A percentile compares a stretch with the other conserved stretches of the same genome.
These are phyloP conservation scores for Pimpla rufipes DNA, from an alignment of 2,888 invertebrate species.

Conservation along the genomic window DNA sequence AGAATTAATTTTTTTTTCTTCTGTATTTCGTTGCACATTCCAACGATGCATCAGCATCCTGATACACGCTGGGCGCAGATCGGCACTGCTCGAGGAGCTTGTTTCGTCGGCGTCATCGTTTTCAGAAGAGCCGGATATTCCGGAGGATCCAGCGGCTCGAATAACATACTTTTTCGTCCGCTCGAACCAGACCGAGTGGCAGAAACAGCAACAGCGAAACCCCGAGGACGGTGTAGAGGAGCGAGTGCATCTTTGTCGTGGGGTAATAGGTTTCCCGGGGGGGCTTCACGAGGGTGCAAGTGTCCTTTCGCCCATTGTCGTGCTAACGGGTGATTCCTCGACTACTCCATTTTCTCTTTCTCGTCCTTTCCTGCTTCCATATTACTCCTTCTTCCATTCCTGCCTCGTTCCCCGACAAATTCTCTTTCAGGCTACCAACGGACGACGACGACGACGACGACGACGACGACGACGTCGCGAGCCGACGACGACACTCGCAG, in stretches of 20 bases:
- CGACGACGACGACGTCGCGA: too few relatives aligned
- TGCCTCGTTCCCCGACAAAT: constrained; percentile 48
- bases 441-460: constrained; percentile 15
- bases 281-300: constrained; percentile 1
- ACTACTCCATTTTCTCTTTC: constrained; percentile 42
- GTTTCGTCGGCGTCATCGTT: constrained; percentile 11
- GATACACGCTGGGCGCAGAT: too few relatives aligned
- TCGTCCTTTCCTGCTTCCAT: constrained; percentile 11
- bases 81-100: background rate
- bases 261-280: constrained; percentile 54
- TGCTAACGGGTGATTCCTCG: constrained; percentile 47
- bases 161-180: background rate
- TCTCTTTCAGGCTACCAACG: constrained; percentile 18
- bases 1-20: too few relatives aligned
- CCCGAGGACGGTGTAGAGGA: constrained; percentile 2
- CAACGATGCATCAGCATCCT: background rate
- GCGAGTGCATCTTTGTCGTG: constrained; percentile 46
- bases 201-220: constrained; percentile 18
- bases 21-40: too few relatives aligned
- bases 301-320: constrained; percentile 51
- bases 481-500: background rate
- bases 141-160: background rate
- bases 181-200: background rate
- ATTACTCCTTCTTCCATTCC: constrained; percentile 28
- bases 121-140: background rate